Evolutionary conservation across 2,888 invertebrate genomes (phyloP).

Genomic region (Zygaena filipendulae): DNA sequence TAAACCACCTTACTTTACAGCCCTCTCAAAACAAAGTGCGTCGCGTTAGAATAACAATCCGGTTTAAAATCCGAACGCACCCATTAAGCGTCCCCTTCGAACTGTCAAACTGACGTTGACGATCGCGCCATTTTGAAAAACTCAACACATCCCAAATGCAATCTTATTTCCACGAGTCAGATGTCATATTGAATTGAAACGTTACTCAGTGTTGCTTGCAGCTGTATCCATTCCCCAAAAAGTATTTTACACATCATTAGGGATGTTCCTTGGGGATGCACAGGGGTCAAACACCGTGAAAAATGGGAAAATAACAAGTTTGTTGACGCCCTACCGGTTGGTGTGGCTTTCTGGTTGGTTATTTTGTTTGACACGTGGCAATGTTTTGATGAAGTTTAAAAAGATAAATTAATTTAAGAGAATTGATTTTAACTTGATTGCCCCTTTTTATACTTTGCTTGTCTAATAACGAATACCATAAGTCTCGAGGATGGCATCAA

Average conservation of each 20-base stretch:
- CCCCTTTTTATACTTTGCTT: too few relatives aligned
- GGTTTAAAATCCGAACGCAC: conserved; percentile 41
- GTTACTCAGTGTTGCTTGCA: conserved; percentile 10
- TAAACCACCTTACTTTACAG: too few relatives aligned
- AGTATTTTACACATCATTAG: conserved; percentile 55
- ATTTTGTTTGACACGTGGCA: conserved; percentile 3
- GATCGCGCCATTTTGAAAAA: conserved; percentile 24
- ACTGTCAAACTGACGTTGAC: conserved; percentile 55
- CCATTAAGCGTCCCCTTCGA: conserved; percentile 37
- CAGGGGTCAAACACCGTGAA: conserved; percentile 47
- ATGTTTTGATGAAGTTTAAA: too few relatives aligned
- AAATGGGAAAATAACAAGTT: conserved; percentile 47
- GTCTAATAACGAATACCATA: too few relatives aligned
- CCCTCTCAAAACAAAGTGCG: conserved; percentile 14
- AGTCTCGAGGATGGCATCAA: too few relatives aligned
- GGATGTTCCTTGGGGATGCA: conserved; percentile 24
- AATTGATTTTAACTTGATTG: too few relatives aligned
- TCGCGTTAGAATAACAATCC: conserved; percentile 40
- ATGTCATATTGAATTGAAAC: not conserved
- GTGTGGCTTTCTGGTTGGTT: conserved; percentile 13
- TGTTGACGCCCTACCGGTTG: conserved; percentile 16
- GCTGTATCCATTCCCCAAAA: conserved; percentile 24
- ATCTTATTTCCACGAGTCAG: not conserved
- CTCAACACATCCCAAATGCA: not conserved
- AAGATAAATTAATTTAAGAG: too few relatives aligned